Conservation (phyloP, 92 coral and sea anemone genomes). For the Zoanthus gigantus region DNA sequence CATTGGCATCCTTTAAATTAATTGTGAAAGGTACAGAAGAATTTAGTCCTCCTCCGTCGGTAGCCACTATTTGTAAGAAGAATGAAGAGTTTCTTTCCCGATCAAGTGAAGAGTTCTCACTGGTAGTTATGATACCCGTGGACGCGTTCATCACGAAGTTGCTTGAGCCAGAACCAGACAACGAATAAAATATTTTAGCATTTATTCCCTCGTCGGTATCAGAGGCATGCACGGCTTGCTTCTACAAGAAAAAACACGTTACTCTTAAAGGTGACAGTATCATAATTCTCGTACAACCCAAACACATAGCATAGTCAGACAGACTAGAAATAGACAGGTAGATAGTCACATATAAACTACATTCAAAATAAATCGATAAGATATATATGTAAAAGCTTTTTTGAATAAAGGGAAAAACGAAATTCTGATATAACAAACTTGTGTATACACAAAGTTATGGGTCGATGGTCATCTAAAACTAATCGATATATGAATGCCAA, state of each 20-base stretch:
- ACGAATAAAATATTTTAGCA: slow-evolving; percentile 58
- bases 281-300: too few relatives aligned
- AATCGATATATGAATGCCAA: too few relatives aligned
- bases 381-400: too few relatives aligned
- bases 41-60: slow-evolving; percentile 74
- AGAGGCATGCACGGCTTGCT: slow-evolving; percentile 64
- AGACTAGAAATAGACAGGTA: too few relatives aligned
- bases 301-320: too few relatives aligned
- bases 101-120: slow-evolving; percentile 74
- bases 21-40: slow-evolving; percentile 62
- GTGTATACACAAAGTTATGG: too few relatives aligned
- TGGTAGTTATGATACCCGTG: slow-evolving; percentile 73
- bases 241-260: slow-evolving; percentile 37
- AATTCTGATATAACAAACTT: too few relatives aligned
- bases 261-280: too few relatives aligned
- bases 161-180: slow-evolving; percentile 73
- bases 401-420: too few relatives aligned
- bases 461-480: too few relatives aligned
- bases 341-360: too few relatives aligned
- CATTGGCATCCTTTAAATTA: slow-evolving; percentile 74
- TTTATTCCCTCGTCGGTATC: slow-evolving; percentile 76
- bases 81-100: slow-evolving; percentile 78
- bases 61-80: slow-evolving; percentile 59
- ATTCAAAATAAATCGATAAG: too few relatives aligned
- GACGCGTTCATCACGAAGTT: slow-evolving; percentile 73